Percentiles rank a stretch among this genome's conserved stretches.
Evolutionary conservation across 2,888 invertebrate genomes (phyloP).

Genomic region (Limnephilus auricula): DNA sequence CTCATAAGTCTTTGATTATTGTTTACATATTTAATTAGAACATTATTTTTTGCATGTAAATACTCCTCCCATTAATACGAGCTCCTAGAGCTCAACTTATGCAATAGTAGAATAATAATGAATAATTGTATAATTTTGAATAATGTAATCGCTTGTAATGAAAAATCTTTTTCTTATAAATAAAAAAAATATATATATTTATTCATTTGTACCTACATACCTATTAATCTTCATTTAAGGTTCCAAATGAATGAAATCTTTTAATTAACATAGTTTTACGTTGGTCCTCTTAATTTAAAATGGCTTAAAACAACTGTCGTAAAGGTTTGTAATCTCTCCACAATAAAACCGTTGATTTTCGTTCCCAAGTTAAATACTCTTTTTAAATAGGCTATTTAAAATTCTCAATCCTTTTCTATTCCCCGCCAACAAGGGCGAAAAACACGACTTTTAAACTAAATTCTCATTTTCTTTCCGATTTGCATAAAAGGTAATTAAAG

Average conservation of each 20-base stretch:
- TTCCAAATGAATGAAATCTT: not conserved
- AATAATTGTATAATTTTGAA: too few relatives aligned
- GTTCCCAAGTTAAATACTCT: not conserved
- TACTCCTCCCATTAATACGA: too few relatives aligned
- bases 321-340: not conserved
- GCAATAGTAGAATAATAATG: too few relatives aligned
- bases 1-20: too few relatives aligned
- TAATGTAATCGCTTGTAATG: too few relatives aligned
- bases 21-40: too few relatives aligned
- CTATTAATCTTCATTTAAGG: constrained; percentile 3
- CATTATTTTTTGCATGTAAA: too few relatives aligned
- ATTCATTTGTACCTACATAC: too few relatives aligned
- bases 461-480: constrained; percentile 55
- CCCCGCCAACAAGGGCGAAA: not conserved
- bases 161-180: too few relatives aligned
- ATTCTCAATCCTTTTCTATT: constrained; percentile 2
- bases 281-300: not conserved
- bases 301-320: not conserved
- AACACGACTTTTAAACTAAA: constrained; percentile 29
- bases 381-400: constrained; percentile 2
- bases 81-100: too few relatives aligned
- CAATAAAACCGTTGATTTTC: constrained; percentile 2
- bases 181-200: too few relatives aligned
- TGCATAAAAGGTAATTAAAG: constrained; percentile 66
- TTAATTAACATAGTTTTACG: not conserved